Evolutionary conservation across 2,797 vertebrate genomes (phyloP).

Genomic region (Carcharodon carcharias): DNA sequence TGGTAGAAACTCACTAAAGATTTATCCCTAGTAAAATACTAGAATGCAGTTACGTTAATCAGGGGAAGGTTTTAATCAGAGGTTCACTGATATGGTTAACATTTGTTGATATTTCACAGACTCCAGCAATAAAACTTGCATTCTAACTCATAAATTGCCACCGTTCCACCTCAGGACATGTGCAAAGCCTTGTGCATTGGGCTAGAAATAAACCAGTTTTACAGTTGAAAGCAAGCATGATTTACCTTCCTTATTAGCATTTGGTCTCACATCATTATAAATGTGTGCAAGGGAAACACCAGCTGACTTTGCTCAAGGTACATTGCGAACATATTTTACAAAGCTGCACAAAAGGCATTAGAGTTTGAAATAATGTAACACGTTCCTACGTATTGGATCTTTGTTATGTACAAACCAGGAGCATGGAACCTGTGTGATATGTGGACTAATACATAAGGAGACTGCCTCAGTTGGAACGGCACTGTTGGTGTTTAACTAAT

Average conservation of each 20-base stretch:
- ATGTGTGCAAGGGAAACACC: not conserved
- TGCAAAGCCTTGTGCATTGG: not conserved
- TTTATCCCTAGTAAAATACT: not conserved
- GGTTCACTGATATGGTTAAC: conserved; percentile 1
- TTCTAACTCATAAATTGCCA: not conserved
- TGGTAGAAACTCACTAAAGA: not conserved
- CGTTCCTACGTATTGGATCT: not conserved
- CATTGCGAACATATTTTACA: not conserved
- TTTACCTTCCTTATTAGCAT: not conserved
- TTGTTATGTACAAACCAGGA: not conserved
- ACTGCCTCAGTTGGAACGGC: not conserved
- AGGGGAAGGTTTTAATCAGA: not conserved
- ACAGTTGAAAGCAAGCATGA: not conserved
- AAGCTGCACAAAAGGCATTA: not conserved
- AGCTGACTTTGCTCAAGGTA: not conserved
- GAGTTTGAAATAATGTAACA: not conserved
- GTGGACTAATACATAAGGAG: not conserved
- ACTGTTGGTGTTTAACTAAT: not conserved
- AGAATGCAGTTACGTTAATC: not conserved
- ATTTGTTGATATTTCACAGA: not conserved
- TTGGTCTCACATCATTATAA: not conserved
- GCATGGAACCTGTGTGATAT: not conserved
- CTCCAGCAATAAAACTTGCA: not conserved
- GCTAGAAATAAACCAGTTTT: not conserved
- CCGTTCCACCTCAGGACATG: not conserved